phyloP scores from a whole-genome alignment of 2,113 vertebrate genomes.

The Oostethus manadensis region DNA sequence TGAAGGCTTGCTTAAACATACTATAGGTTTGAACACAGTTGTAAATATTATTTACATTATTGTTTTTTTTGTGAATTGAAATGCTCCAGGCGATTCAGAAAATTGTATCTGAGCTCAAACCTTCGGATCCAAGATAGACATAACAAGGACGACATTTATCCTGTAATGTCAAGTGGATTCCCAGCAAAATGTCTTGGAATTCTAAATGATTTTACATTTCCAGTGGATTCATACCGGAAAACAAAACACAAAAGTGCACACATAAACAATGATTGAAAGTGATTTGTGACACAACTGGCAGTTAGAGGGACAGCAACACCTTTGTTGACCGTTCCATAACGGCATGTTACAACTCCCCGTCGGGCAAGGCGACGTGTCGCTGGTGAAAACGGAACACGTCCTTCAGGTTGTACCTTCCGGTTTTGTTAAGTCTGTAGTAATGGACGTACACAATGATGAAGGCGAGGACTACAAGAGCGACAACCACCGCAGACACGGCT shows the following conservation, averaged over 20 bases:
- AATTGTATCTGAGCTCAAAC: too few relatives aligned
- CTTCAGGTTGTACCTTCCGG: constrained; percentile 31
- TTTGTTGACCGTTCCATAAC: not conserved
- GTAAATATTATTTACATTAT: not conserved
- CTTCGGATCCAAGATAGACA: too few relatives aligned
- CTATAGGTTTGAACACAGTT: not conserved
- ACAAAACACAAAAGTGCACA: not conserved
- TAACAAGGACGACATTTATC: too few relatives aligned
- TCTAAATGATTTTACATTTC: too few relatives aligned
- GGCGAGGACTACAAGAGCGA: not conserved
- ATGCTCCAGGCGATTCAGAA: too few relatives aligned
- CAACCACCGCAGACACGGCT: not conserved
- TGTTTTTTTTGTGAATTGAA: not conserved
- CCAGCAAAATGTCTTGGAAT: too few relatives aligned
- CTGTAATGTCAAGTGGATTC: too few relatives aligned
- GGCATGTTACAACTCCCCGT: not conserved
- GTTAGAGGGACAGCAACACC: not conserved
- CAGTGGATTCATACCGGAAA: too few relatives aligned
- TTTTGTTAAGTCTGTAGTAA: constrained; percentile 13
- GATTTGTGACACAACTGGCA: not conserved
- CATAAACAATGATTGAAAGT: not conserved
- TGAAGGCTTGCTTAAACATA: not conserved
- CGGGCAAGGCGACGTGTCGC: not conserved
- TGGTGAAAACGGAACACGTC: not conserved
- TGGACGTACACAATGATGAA: accelerated